Evolutionary conservation across 2,113 vertebrate genomes (phyloP).

Genomic region (Pseudonaja textilis): DNA sequence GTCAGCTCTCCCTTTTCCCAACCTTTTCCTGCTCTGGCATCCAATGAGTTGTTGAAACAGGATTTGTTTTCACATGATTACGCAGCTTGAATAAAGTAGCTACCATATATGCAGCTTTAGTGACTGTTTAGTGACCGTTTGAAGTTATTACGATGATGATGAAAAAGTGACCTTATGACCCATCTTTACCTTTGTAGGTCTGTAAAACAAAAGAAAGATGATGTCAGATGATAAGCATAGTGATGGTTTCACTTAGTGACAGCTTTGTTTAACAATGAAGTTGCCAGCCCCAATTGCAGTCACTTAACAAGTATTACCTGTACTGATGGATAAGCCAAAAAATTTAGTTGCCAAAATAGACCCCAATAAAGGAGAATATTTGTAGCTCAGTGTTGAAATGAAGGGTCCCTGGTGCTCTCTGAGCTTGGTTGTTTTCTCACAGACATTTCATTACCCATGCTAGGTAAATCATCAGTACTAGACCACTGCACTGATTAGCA

Average conservation of each 20-base stretch:
- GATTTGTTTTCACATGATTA: not conserved
- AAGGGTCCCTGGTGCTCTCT: not conserved
- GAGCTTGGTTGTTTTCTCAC: not conserved
- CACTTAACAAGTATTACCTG: not conserved
- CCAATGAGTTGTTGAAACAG: not conserved
- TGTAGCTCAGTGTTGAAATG: not conserved
- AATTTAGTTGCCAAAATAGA: not conserved
- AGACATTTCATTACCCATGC: not conserved
- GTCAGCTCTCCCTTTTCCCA: constrained; percentile 33
- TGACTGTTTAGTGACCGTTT: not conserved
- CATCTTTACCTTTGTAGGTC: not conserved
- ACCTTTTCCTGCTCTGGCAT: not conserved
- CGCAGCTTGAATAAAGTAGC: not conserved
- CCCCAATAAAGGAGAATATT: not conserved
- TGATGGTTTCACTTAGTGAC: not conserved
- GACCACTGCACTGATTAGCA: not conserved
- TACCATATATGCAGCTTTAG: not conserved
- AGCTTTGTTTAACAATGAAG: not conserved
- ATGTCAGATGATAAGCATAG: not conserved
- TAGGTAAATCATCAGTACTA: not conserved
- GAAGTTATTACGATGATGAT: not conserved
- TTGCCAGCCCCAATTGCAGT: not conserved
- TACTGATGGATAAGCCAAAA: not conserved
- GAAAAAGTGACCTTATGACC: not conserved
- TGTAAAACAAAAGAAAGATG: not conserved